Base-by-base conservation (phyloP, 2,797 vertebrate genomes). In the Ceyx erithaca region DNA sequence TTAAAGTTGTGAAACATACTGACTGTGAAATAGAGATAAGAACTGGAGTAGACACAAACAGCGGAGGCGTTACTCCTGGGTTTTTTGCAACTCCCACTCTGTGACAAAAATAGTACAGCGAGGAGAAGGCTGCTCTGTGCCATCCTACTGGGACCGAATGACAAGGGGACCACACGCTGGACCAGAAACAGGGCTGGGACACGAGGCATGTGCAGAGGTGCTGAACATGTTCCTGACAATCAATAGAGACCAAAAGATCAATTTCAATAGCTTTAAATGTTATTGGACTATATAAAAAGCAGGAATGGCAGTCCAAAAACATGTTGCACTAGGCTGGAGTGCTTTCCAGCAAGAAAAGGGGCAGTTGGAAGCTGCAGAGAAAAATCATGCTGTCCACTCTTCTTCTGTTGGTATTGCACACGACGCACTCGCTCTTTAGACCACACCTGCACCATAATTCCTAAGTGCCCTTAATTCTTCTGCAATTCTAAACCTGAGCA, bases 31-130 rank as follows among this genome's bases (percentile, higher is more conserved):
- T 5, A 73, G 71, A 89, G 95, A 93, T 70, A 82, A 95, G 89
- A 71, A 52, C 45, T 26, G 54, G 92, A 92, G 94, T 35, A 93
- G 75, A 95, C 88, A 73, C 93, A 92, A 94, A 95, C 83, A 94
- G 81, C 0, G 81, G 73, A 85, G 94, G 92, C 31, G 31, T 95
- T 61, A 86, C 90, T 94, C 95, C 78, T 0, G 0, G 0, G 2
- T 48, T 80, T 75, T 79, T 41, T 94, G 84, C 78, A 68, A 73
- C 88, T 93, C 95, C 95, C 92, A 94, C 93, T 86, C 80, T 6
- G 52, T 12, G 58, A 58, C 75, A 93, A 93, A 95, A 90, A 95
- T 90, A 96, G 75, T n/a, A 7, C n/a, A 45, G 26, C 43, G 11
- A 90, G 78, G n/a, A 89, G 64, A 33, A 26, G 1, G 3, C 31